Base-by-base conservation (phyloP, 2,888 invertebrate species). In the Drosophila neoperkinsi region DNA sequence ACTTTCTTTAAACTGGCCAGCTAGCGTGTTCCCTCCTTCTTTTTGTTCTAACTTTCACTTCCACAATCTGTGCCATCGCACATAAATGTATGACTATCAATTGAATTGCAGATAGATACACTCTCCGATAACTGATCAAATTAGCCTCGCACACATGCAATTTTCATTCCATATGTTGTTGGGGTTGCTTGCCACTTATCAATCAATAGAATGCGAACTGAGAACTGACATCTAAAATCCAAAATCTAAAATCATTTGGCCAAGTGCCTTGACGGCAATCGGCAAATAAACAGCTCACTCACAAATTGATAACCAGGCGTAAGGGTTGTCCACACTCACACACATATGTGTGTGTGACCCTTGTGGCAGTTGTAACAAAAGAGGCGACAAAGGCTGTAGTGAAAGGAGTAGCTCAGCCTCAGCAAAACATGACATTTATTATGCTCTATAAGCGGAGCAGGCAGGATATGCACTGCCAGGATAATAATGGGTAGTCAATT, bases 351-450 rank as follows among this genome's bases (percentile, higher is more conserved):
- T 38, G 55, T 65, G 55, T 74, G 82, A 72, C 62, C 69, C 83
- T 74, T 79, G 46, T 50, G 60, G 36, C 62, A 64, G 57, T 65
- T 68, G 66, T 68, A 71, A 60, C 58, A 65, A 53, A 67, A 71
- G 63, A 60, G 56, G 53, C 30, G 49, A 46, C 56, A 77, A 46
- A 51, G 52, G 49, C 16, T 46, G 1, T 16, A 25, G 46, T 46
- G 71, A 85, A 83, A 79, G 77, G 76, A 88, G 85, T 86, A 84
- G 72, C 72, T 77, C 71, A 70, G 75, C 58, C 81, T 62, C 46
- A 67, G 73, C 67, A 74, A 82, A 91, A 90, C 88, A 91, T 88
- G 88, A 85, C 88, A 91, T 88, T 88, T 88, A 88, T 88, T 91
- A 91, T 86, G 91, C 90, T 88, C 88, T 88, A 88, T 88, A 91